Evolutionary conservation across 2,797 vertebrate genomes (phyloP), one percentile per base, ranked within the genome.

Genomic region (Gorsachius magnificus): DNA sequence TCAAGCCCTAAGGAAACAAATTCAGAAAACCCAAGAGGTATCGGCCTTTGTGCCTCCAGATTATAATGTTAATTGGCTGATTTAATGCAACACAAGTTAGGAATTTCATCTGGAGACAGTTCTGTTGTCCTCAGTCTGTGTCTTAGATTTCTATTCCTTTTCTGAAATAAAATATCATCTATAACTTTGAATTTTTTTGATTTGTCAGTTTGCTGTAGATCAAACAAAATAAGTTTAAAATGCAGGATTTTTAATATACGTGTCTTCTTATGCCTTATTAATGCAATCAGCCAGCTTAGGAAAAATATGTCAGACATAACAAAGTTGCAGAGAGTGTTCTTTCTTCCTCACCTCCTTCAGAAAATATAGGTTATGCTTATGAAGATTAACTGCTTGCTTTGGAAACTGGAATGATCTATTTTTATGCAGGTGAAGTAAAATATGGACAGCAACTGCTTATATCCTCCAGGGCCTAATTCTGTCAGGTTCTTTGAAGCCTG

Each of bases 291-390:
- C 46, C 46, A 64, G 45, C 45, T 91, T 84, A 92, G 61, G 71
- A 93, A 87, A 96, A 96, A 81, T 87, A 72, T 84, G 74, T 70
- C 90, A 97, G 69, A 76, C 69, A 66, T 72, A 91, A 94, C n/a
- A 74, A 95, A 95, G 66, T 93, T 91, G 16, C 69, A 86, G 70
- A 91, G 33, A 66, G 14, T 33, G 56, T 83, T 89, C 65, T 84
- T 95, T 96, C 84, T 95, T 92, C 63, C 31, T 50, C n/a, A 71
- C 14, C 16, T 90, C 75, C 79, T 90, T 89, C 64, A 80, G 68
- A 93, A 96, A 94, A 96, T 94, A 82, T 89, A 90, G 96, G 96
- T 74, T 93, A 91, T 74, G 41, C 84, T 95, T 95, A 80, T 92
- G 80, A 96, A 96, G 91, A 94, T 81, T 90, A 91, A 91, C 83